These are phyloP conservation scores for Drosophila hydei DNA, from an alignment of 1,140 invertebrate species.

Conservation along the genomic window DNA sequence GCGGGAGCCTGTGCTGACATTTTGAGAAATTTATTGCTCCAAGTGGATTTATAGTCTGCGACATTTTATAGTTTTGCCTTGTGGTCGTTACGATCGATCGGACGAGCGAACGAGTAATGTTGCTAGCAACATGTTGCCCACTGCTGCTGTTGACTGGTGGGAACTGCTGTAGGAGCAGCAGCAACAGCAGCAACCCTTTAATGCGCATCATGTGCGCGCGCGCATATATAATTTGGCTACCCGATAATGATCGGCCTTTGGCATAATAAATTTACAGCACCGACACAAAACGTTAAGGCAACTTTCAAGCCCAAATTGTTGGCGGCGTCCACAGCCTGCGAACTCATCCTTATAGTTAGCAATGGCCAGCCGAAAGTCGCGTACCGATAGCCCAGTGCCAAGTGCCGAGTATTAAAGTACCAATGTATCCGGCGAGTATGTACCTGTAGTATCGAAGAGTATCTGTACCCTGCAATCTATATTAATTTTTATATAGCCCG, in stretches of 20 bases:
- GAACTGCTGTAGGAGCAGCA: conserved; percentile 27
- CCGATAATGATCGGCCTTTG: conserved; percentile 83
- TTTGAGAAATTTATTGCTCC: conserved; percentile 82
- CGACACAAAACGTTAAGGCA: conserved; percentile 58
- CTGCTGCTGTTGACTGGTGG: conserved; percentile 35
- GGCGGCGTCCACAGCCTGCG: conserved; percentile 21
- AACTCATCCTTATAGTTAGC: conserved; percentile 34
- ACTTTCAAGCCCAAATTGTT: conserved; percentile 59
- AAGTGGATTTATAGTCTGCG: conserved; percentile 82
- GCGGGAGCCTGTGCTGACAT: conserved; percentile 81
- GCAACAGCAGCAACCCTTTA: conserved; percentile 51
- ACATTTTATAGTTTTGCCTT: conserved; percentile 80
- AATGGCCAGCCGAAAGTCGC: conserved; percentile 10
- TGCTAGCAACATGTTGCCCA: conserved; percentile 45
- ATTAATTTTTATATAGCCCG: conserved; percentile 77
- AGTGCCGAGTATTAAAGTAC: conserved; percentile 8
- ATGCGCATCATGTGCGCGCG: conserved; percentile 81
- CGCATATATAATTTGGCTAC: conserved; percentile 83
- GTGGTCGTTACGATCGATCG: conserved; percentile 46
- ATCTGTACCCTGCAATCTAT: conserved; percentile 79
- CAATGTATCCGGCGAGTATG: not conserved
- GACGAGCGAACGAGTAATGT: conserved; percentile 39
- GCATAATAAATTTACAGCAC: conserved; percentile 81
- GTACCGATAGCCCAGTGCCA: not conserved
- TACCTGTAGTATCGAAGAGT: conserved; percentile 33